Evolutionary conservation across 2,888 invertebrate species (phyloP).

Genomic region (Luffia ferchaultella): DNA sequence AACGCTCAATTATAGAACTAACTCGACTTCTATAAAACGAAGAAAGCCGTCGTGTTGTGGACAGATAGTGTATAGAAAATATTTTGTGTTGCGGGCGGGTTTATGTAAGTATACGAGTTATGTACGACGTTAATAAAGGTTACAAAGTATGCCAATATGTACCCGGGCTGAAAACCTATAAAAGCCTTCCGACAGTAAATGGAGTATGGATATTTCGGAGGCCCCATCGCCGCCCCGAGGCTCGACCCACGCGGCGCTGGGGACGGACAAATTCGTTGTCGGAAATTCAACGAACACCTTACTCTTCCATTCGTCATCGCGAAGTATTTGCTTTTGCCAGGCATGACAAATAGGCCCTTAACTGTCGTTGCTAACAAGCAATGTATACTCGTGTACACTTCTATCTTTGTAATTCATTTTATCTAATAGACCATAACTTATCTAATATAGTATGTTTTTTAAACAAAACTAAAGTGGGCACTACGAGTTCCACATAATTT

Average conservation of each 20-base stretch:
- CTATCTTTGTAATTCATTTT: no score
- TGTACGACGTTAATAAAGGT: not conserved
- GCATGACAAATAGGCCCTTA: no score
- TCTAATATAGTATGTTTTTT: no score
- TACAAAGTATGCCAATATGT: not conserved
- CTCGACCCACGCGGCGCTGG: not conserved
- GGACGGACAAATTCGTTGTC: not conserved
- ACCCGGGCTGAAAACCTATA: constrained; percentile 10
- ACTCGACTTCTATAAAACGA: no score
- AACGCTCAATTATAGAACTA: no score
- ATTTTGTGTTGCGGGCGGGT: not conserved
- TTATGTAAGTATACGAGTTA: not conserved
- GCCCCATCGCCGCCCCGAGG: constrained; percentile 11
- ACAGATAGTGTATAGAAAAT: no score
- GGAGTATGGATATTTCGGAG: constrained; percentile 26
- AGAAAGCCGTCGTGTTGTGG: no score
- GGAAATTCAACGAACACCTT: not conserved
- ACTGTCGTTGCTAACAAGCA: no score
- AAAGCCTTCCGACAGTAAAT: constrained; percentile 30
- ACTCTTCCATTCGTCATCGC: not conserved
- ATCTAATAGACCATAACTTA: no score
- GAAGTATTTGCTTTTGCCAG: not conserved
- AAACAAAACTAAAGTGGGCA: no score
- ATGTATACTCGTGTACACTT: no score
- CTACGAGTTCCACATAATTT: no score